Conservation (phyloP, 1,140 invertebrate species). For the Gryon sp. region DNA sequence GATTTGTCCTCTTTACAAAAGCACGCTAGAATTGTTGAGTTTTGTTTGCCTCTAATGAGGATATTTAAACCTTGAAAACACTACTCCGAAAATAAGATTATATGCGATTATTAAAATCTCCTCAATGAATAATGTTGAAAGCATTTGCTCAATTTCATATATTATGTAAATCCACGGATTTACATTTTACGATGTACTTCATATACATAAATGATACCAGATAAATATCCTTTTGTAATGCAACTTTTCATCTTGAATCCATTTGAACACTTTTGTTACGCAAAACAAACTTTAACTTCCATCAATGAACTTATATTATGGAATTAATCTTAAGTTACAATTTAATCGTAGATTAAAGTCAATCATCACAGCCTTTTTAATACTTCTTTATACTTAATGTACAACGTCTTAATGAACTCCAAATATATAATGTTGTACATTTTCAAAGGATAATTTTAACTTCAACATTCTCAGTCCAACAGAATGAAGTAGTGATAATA, state of each 20-base stretch:
- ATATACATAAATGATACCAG: slow-evolving; percentile 44
- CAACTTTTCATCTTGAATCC: slow-evolving; percentile 7
- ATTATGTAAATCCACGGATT: slow-evolving; percentile 41
- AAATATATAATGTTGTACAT: too few relatives aligned
- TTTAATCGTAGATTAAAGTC: neutral
- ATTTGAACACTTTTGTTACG: neutral
- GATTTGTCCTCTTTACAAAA: neutral
- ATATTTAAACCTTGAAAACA: slow-evolving; percentile 18
- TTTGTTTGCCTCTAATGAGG: slow-evolving; percentile 2
- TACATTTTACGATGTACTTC: slow-evolving; percentile 38
- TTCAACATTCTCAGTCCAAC: too few relatives aligned
- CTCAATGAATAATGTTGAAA: slow-evolving; percentile 32
- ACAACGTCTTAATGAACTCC: too few relatives aligned
- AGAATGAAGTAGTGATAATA: slow-evolving; percentile 35
- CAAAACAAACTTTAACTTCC: too few relatives aligned
- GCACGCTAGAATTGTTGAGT: slow-evolving; percentile 10
- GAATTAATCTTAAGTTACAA: neutral
- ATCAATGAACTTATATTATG: too few relatives aligned
- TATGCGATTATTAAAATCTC: slow-evolving; percentile 37
- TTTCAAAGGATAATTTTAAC: too few relatives aligned
- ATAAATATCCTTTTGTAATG: slow-evolving; percentile 34
- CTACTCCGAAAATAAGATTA: slow-evolving; percentile 19
- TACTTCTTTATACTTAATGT: too few relatives aligned
- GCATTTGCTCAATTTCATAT: slow-evolving; percentile 23
- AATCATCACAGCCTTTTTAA: too few relatives aligned